These are phyloP conservation scores for Phytoseiulus persimilis DNA, from an alignment of 2,888 invertebrate species.

Conservation along the genomic window DNA sequence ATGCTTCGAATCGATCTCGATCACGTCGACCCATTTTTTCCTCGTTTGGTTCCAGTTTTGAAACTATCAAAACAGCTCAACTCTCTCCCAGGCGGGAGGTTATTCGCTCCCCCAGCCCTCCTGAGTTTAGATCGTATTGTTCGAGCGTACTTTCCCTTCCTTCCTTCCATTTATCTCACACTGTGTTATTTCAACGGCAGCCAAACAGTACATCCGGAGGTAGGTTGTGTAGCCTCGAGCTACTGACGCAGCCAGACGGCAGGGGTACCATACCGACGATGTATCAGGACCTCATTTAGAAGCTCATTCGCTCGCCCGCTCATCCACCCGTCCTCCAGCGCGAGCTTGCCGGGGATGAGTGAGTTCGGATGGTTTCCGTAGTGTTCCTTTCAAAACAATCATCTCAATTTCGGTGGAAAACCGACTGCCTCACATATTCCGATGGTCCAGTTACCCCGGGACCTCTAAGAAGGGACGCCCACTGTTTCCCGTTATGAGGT, in stretches of 20 bases:
- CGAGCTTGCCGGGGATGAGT: neutral
- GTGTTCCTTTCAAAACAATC: neutral
- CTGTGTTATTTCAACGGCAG: neutral
- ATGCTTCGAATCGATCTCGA: too few species aligned
- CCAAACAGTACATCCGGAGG: neutral
- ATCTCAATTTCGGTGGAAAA: neutral
- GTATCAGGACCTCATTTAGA: slow-evolving; percentile 31
- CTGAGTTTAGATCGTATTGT: neutral
- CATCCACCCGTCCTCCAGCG: neutral
- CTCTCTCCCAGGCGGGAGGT: too few species aligned
- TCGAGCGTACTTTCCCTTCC: neutral
- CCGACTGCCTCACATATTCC: neutral
- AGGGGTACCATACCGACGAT: neutral
- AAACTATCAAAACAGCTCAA: too few species aligned
- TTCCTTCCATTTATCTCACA: neutral
- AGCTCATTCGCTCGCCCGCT: neutral
- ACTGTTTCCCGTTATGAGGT: too few species aligned
- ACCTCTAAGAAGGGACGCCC: too few species aligned
- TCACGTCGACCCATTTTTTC: too few species aligned
- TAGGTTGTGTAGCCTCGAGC: neutral
- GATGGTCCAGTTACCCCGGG: neutral
- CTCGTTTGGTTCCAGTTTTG: too few species aligned
- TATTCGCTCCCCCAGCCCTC: neutral
- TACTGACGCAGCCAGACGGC: neutral
- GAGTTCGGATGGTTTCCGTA: neutral